A percentile compares a stretch with the other conserved stretches of the same genome.
Evolutionary conservation across 1,140 invertebrate species (phyloP).

Genomic region (Penaeus vannamei): DNA sequence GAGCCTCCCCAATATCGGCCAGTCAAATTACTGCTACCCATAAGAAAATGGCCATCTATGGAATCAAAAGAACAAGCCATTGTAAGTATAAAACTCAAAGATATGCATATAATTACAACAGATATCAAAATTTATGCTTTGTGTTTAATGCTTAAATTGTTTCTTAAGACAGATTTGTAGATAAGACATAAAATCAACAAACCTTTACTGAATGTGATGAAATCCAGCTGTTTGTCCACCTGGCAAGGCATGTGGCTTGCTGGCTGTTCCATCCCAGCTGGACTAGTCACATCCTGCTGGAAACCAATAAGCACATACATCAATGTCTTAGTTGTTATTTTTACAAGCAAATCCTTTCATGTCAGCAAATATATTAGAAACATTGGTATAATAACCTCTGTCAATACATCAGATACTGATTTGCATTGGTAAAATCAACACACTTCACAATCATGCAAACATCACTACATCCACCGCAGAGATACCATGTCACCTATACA

Average conservation of each 20-base stretch:
- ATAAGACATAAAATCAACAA: neutral
- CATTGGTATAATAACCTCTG: no score
- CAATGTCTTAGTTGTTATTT: no score
- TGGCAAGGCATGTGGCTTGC: slow-evolving; percentile 54
- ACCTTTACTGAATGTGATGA: slow-evolving; percentile 49
- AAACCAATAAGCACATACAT: neutral
- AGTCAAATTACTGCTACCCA: slow-evolving; percentile 56
- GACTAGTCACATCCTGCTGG: slow-evolving; percentile 43
- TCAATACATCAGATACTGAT: no score
- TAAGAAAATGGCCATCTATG: slow-evolving; percentile 47
- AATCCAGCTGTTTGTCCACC: slow-evolving; percentile 57
- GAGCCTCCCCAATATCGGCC: slow-evolving; percentile 58
- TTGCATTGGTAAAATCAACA: no score
- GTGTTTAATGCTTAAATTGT: no score
- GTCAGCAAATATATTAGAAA: no score
- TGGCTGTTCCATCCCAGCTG: slow-evolving; percentile 7
- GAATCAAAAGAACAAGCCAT: neutral
- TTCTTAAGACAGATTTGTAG: no score
- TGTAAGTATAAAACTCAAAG: neutral
- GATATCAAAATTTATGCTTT: no score
- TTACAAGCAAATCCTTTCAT: no score
- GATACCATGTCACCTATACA: no score
- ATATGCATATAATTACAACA: neutral
- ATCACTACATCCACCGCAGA: no score
- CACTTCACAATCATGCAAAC: no score